phyloP scores from a whole-genome alignment of 2,113 vertebrate species.

The Equus przewalskii region DNA sequence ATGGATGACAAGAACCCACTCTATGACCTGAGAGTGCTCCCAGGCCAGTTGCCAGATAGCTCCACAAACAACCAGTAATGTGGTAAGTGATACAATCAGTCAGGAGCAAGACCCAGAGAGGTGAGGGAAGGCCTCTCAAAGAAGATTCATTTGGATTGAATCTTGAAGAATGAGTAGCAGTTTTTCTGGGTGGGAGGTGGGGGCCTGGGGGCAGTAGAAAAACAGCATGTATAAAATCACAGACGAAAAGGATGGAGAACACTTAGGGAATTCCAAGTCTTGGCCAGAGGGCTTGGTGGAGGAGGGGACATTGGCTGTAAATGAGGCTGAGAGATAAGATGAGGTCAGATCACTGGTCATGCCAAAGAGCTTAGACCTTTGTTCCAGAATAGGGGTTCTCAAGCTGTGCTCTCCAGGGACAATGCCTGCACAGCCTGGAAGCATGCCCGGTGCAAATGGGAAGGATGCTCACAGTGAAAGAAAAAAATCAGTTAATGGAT shows the following conservation, averaged over 20 bases:
- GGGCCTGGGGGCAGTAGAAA: background rate
- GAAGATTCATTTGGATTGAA: background rate
- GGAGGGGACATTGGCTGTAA: background rate
- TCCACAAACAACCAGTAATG: background rate
- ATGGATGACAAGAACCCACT: background rate
- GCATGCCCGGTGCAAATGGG: background rate
- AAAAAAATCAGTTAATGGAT: slow-evolving; percentile 48
- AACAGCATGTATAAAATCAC: slow-evolving; percentile 5
- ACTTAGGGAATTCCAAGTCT: slow-evolving; percentile 39
- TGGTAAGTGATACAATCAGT: background rate
- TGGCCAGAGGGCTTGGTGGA: background rate
- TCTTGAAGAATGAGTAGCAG: background rate
- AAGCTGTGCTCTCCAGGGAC: background rate
- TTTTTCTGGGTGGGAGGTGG: background rate
- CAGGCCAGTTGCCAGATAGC: background rate
- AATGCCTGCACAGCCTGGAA: background rate
- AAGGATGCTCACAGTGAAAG: background rate
- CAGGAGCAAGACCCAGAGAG: background rate
- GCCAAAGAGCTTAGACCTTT: background rate
- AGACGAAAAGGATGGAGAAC: background rate
- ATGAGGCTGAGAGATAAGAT: background rate
- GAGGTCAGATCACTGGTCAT: background rate
- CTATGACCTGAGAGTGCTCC: background rate
- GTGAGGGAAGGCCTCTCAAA: slow-evolving; percentile 3
- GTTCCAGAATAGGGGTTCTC: background rate